Conservation (phyloP, 2,888 invertebrate genomes). For the Ormyrus labotus region DNA sequence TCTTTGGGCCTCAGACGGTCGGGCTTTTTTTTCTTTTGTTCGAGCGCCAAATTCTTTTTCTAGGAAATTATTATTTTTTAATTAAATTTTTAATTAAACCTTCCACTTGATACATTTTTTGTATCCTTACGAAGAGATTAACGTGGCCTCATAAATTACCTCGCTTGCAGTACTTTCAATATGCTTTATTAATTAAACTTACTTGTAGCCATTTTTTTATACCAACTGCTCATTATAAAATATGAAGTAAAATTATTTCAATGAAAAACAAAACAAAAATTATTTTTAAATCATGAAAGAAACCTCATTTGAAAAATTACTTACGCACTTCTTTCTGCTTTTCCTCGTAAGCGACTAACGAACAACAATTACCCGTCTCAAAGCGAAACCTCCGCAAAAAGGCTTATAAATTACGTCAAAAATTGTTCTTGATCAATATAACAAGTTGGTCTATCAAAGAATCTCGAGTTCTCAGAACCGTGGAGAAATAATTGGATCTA, state of each 20-base stretch:
- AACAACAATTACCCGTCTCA: no score
- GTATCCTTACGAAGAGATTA: neutral
- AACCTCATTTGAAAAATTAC: no score
- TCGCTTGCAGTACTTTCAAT: neutral
- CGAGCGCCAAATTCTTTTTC: no score
- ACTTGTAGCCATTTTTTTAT: neutral
- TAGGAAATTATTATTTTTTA: constrained; percentile 16
- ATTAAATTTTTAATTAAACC: constrained; percentile 40
- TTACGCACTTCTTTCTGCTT: no score
- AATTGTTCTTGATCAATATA: neutral
- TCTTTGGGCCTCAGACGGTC: neutral
- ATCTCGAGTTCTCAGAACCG: neutral
- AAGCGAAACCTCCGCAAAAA: no score
- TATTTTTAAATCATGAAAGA: neutral
- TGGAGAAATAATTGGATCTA: neutral
- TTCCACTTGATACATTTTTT: no score
- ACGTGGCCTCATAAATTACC: neutral
- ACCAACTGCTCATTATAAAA: no score
- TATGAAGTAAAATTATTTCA: no score
- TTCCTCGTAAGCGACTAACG: no score
- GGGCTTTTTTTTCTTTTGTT: neutral
- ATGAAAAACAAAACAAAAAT: neutral
- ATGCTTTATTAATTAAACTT: neutral
- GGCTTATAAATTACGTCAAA: neutral
- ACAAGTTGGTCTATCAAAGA: neutral